Evolutionary conservation across 2,797 vertebrate genomes (phyloP).

Genomic region (Rhinella marina): DNA sequence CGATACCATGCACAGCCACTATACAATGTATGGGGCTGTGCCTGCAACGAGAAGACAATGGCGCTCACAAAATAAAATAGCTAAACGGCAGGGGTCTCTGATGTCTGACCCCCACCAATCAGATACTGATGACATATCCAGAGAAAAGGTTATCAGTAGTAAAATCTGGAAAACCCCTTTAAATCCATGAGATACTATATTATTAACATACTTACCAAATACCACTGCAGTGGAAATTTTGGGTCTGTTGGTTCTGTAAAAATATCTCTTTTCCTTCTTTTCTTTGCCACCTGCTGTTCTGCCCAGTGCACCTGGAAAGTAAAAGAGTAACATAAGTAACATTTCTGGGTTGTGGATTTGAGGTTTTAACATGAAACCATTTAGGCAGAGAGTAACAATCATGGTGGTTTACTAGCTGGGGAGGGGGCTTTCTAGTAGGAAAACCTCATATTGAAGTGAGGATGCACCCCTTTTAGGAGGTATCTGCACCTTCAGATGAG

Average conservation of each 20-base stretch:
- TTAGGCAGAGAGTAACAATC: background rate
- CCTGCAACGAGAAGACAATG: too few species aligned
- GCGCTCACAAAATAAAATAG: too few species aligned
- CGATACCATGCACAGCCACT: too few species aligned
- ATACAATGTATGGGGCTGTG: too few species aligned
- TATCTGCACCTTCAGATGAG: background rate
- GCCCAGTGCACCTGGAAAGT: constrained; percentile 86
- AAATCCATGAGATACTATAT: background rate
- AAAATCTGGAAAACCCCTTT: too few species aligned
- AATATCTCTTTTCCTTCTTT: constrained; percentile 86
- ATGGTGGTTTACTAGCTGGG: background rate
- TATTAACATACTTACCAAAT: constrained; percentile 82
- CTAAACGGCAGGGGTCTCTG: too few species aligned
- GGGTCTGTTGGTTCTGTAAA: constrained; percentile 87
- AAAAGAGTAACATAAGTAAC: background rate
- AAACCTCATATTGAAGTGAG: background rate
- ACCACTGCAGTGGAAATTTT: constrained; percentile 94
- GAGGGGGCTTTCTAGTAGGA: background rate
- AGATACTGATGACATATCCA: too few species aligned
- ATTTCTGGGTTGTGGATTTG: background rate
- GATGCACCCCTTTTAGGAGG: background rate
- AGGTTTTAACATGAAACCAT: background rate
- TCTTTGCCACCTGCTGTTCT: constrained; percentile 92
- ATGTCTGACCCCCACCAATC: too few species aligned
- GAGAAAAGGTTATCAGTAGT: too few species aligned